These are phyloP conservation scores for Archips xylosteana DNA, from an alignment of 2,888 invertebrate species.

Conservation along the genomic window DNA sequence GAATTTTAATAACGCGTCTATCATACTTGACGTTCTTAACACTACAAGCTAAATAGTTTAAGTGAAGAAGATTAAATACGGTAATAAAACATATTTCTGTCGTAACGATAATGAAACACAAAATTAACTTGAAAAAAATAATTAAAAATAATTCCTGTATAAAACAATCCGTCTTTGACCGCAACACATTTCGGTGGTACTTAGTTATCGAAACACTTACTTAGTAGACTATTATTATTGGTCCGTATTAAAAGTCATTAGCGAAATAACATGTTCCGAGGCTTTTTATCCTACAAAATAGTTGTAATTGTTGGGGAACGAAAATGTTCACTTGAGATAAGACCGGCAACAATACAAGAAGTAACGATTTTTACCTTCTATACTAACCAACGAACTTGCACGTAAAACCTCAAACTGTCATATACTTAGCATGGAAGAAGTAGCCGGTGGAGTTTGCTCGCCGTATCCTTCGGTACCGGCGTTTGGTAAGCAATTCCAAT, in stretches of 20 bases:
- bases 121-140: too few species aligned
- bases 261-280: too few species aligned
- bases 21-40: neutral
- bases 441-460: conserved; percentile 10
- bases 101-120: too few species aligned
- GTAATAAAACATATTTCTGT: neutral
- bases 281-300: neutral
- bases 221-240: too few species aligned
- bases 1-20: neutral
- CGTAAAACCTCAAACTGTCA: conserved; percentile 14
- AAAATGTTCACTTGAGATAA: neutral
- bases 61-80: neutral
- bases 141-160: too few species aligned
- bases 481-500: conserved; percentile 45
- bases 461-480: conserved; percentile 13
- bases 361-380: neutral
- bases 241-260: too few species aligned
- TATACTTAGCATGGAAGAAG: neutral
- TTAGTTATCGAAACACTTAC: too few species aligned
- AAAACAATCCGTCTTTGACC: too few species aligned
- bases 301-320: neutral
- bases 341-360: neutral
- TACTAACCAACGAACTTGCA: conserved; percentile 2
- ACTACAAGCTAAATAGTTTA: neutral
- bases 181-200: too few species aligned